Percentiles rank a stretch among this genome's conserved stretches.
phyloP scores from a whole-genome alignment of 2,888 invertebrate genomes.

The Piscicola geometra region DNA sequence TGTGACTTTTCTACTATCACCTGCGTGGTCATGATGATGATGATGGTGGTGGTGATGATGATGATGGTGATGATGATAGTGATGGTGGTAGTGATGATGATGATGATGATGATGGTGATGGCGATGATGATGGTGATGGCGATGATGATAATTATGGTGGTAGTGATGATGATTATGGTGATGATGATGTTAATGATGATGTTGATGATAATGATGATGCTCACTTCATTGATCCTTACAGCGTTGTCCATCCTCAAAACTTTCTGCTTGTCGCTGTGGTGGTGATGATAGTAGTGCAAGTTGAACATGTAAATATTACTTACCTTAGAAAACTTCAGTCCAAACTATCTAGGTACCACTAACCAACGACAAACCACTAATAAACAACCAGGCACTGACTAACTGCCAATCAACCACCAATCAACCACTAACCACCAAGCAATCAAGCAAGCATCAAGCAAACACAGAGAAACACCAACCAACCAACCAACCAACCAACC shows the following conservation, averaged over 20 bases:
- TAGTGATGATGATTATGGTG: not conserved
- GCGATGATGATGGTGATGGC: not conserved
- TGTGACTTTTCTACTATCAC: constrained; percentile 93
- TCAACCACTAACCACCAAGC: no score
- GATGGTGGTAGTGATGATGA: not conserved
- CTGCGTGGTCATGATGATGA: not conserved
- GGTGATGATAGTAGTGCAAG: no score
- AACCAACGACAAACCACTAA: no score
- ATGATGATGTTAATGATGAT: not conserved
- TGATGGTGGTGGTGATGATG: not conserved
- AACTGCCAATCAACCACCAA: no score
- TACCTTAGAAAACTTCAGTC: no score
- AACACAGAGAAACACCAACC: no score
- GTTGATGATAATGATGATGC: not conserved
- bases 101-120: constrained; percentile 16
- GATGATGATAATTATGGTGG: not conserved
- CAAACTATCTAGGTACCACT: no score
- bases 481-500: no score
- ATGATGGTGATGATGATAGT: not conserved
- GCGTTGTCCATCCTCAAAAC: constrained; percentile 99
- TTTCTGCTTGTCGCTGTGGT: constrained; percentile 36
- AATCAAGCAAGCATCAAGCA: no score
- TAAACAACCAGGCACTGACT: no score
- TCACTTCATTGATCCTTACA: constrained; percentile 83
- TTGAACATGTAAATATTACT: no score